A percentile compares a stretch with the other conserved stretches of the same genome.
phyloP scores from a whole-genome alignment of 2,888 invertebrate species.

The Epinotia ramella region DNA sequence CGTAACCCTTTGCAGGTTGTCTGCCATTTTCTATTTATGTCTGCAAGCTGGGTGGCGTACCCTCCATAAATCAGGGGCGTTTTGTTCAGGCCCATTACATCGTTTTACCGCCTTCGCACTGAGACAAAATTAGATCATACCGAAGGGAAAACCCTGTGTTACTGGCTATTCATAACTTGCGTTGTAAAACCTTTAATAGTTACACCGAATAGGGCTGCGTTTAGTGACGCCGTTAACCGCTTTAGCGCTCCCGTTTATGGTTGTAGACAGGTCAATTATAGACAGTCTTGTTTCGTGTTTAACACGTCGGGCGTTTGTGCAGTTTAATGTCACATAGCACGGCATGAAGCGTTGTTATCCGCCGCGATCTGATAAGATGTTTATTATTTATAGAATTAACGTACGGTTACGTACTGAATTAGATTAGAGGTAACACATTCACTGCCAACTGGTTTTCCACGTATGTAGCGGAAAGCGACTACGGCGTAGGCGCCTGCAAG shows the following conservation, averaged over 20 bases:
- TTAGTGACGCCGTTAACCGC: conserved; percentile 36
- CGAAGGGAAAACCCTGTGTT: conserved; percentile 68
- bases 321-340: conserved; percentile 12
- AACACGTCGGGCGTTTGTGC: conserved; percentile 12
- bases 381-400: neutral
- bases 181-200: conserved; percentile 77
- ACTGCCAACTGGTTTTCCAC: no score
- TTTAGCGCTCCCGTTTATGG: conserved; percentile 35
- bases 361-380: conserved; percentile 1
- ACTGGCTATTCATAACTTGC: conserved; percentile 71
- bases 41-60: conserved; percentile 70
- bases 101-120: conserved; percentile 80
- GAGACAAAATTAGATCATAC: conserved; percentile 81
- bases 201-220: conserved; percentile 57
- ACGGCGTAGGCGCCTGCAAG: no score
- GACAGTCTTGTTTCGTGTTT: conserved; percentile 31
- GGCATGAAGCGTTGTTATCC: conserved; percentile 3
- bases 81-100: conserved; percentile 79
- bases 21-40: conserved; percentile 78
- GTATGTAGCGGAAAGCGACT: no score
- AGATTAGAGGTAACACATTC: no score
- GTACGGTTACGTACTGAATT: neutral
- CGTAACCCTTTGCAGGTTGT: conserved; percentile 74
- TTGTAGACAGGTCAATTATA: conserved; percentile 38
- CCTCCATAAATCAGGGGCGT: conserved; percentile 79